A percentile compares a stretch with the other conserved stretches of the same genome.
Evolutionary conservation across 2,888 invertebrate genomes (phyloP).

Genomic region (Cantharis rustica): DNA sequence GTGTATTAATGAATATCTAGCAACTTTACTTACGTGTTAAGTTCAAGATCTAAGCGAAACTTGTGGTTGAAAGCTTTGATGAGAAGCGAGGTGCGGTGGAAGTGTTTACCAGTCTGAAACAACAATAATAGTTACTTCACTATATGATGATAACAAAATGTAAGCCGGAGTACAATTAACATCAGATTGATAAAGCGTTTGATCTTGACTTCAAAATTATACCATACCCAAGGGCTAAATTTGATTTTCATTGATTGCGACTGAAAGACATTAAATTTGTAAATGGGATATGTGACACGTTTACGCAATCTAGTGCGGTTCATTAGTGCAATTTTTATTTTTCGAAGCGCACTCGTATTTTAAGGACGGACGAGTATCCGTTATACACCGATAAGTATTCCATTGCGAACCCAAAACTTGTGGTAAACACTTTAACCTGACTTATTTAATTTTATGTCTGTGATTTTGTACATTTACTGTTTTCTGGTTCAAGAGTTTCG

Average conservation of each 20-base stretch:
- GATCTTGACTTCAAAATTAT: not conserved
- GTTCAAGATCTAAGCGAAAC: slow-evolving; percentile 93
- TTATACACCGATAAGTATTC: not conserved
- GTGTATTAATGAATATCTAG: slow-evolving; percentile 22
- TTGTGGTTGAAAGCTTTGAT: slow-evolving; percentile 97
- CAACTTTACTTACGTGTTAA: slow-evolving; percentile 84
- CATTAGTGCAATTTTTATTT: not conserved
- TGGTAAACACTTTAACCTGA: not conserved
- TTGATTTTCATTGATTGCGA: not conserved
- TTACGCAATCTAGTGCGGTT: not conserved
- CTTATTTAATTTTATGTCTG: not conserved
- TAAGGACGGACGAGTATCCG: not conserved
- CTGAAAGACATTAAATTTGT: not conserved
- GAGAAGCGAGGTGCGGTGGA: slow-evolving; percentile 91
- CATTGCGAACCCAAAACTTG: not conserved
- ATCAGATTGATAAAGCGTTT: not conserved
- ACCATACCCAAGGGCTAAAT: not conserved
- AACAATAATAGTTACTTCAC: slow-evolving; percentile 45
- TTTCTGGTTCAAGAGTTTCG: not conserved
- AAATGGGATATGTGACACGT: not conserved
- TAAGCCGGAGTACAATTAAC: slow-evolving; percentile 7
- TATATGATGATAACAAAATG: slow-evolving; percentile 18
- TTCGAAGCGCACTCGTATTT: not conserved
- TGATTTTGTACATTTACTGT: not conserved
- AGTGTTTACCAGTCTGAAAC: slow-evolving; percentile 90